Conservation (phyloP, 2,888 invertebrate genomes). For the Eilema caniola region DNA sequence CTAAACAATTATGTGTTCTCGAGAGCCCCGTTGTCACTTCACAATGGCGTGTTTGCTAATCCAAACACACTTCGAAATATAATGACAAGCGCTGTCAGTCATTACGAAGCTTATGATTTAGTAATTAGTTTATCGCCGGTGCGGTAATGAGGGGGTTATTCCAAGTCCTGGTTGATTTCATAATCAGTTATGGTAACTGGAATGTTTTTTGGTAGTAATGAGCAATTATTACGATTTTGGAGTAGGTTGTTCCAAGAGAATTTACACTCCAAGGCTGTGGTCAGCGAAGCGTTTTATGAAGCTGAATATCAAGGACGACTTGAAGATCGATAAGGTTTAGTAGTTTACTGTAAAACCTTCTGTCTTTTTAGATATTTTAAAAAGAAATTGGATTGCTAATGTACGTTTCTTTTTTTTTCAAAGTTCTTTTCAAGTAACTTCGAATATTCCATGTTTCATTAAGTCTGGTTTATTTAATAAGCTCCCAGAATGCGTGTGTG, state of each 20-base stretch:
- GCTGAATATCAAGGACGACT: slow-evolving; percentile 41
- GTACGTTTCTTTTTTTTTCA: too few relatives aligned
- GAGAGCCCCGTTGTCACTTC: slow-evolving; percentile 70
- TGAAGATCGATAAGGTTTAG: slow-evolving; percentile 30
- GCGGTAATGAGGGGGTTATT: slow-evolving; percentile 36
- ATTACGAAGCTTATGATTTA: slow-evolving; percentile 46
- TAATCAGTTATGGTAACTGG: slow-evolving; percentile 16
- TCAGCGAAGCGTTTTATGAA: slow-evolving; percentile 43
- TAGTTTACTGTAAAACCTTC: slow-evolving; percentile 1
- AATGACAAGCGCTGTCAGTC: slow-evolving; percentile 52
- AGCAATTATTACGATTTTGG: slow-evolving; percentile 26
- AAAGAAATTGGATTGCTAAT: neutral
- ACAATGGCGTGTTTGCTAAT: slow-evolving; percentile 70
- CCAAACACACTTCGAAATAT: slow-evolving; percentile 57
- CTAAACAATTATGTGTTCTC: slow-evolving; percentile 80
- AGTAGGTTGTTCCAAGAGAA: slow-evolving; percentile 24
- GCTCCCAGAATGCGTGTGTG: slow-evolving; percentile 35
- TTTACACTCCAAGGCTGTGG: slow-evolving; percentile 27
- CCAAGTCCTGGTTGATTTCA: slow-evolving; percentile 22
- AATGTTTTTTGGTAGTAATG: slow-evolving; percentile 28
- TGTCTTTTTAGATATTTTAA: neutral
- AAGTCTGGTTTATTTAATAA: slow-evolving; percentile 23
- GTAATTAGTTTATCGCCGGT: slow-evolving; percentile 45
- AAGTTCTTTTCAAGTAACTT: neutral
- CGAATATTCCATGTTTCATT: neutral